phyloP scores from a whole-genome alignment of 2,888 invertebrate genomes.

The Cantharis nigra region DNA sequence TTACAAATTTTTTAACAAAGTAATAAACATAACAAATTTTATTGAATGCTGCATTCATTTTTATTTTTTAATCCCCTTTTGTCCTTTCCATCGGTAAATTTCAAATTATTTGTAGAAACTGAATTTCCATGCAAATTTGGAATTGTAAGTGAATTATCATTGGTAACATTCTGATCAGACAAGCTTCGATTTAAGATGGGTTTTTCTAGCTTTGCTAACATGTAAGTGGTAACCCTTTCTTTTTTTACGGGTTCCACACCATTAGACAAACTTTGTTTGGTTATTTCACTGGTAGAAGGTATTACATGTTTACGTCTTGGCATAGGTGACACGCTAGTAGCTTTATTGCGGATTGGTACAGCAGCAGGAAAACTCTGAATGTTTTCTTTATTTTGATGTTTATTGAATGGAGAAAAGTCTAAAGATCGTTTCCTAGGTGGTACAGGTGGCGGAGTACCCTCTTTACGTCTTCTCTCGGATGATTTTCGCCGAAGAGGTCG shows the following conservation, averaged over 20 bases:
- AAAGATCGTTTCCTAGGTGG: constrained; percentile 24
- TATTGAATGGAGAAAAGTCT: constrained; percentile 34
- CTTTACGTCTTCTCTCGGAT: constrained; percentile 38
- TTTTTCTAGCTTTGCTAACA: constrained; percentile 34
- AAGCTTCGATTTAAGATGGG: constrained; percentile 17
- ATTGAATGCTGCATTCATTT: constrained; percentile 50
- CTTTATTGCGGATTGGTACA: constrained; percentile 31
- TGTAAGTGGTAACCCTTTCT: constrained; percentile 37
- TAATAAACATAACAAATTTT: constrained; percentile 29
- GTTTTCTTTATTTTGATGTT: constrained; percentile 12
- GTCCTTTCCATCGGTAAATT: constrained; percentile 28
- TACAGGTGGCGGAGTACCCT: constrained; percentile 8
- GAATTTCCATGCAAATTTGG: background rate
- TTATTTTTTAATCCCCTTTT: constrained; percentile 39
- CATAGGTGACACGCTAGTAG: constrained; percentile 12
- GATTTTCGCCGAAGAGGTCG: constrained; percentile 44
- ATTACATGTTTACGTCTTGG: constrained; percentile 2
- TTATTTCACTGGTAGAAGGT: background rate
- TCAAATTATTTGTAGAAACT: constrained; percentile 11
- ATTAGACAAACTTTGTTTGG: background rate
- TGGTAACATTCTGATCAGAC: constrained; percentile 14
- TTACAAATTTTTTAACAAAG: constrained; percentile 28
- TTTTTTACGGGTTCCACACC: constrained; percentile 31
- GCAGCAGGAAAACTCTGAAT: constrained; percentile 14
- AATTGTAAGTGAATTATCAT: background rate